Conservation (phyloP, 1,140 invertebrate species). For the Papilio helenus region DNA sequence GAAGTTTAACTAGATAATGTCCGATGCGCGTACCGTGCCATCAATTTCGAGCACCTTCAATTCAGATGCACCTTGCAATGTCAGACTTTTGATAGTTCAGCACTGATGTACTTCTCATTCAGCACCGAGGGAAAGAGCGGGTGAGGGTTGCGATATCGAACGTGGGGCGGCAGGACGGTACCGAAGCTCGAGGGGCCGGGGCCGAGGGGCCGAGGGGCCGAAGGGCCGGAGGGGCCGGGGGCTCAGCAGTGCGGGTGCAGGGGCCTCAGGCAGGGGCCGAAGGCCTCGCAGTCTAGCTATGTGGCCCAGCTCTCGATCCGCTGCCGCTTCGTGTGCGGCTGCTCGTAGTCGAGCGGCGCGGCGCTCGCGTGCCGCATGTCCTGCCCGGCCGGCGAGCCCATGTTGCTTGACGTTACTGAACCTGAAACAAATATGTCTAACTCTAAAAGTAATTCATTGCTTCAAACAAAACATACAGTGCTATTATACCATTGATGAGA, state of each 20-base stretch:
- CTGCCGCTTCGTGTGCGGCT: constrained; percentile 91
- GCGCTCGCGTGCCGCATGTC: constrained; percentile 83
- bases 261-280: constrained; percentile 77
- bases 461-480: neutral
- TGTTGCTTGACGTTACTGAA: constrained; percentile 90
- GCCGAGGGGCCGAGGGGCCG: constrained; percentile 34
- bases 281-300: constrained; percentile 85
- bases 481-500: neutral
- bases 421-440: constrained; percentile 75
- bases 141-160: constrained; percentile 44
- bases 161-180: constrained; percentile 62
- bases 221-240: constrained; percentile 41
- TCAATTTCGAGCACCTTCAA: constrained; percentile 60
- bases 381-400: constrained; percentile 87
- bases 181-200: constrained; percentile 62
- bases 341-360: constrained; percentile 89
- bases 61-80: constrained; percentile 56
- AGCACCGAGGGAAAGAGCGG: constrained; percentile 53
- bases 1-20: constrained; percentile 22
- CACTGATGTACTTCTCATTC: constrained; percentile 40
- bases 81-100: constrained; percentile 51
- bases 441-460: neutral
- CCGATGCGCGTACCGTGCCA: constrained; percentile 53
- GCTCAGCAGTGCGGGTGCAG: constrained; percentile 74
- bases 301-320: constrained; percentile 94